Evolutionary conservation across 92 coral and sea anemone genomes (phyloP).

Genomic region (Porites divaricata): DNA sequence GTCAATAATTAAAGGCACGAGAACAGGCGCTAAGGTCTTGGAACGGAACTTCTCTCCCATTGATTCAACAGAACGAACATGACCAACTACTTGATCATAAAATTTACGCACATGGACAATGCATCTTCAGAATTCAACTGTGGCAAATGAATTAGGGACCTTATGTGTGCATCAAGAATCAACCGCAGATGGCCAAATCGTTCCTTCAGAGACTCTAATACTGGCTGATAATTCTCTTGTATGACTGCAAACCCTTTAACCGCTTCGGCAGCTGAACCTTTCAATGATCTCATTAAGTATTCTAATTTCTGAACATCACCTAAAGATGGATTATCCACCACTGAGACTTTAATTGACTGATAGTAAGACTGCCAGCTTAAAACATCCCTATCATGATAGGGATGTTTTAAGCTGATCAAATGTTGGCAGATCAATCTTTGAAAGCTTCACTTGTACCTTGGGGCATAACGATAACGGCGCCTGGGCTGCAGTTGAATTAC

Average conservation of each 20-base stretch:
- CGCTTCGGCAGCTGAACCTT: constrained; percentile 34
- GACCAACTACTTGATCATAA: constrained; percentile 32
- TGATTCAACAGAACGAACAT: constrained; percentile 35
- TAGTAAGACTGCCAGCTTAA: constrained; percentile 35
- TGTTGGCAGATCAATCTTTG: constrained; percentile 23
- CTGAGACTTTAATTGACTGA: constrained; percentile 45
- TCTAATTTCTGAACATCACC: constrained; percentile 52
- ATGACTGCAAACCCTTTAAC: constrained; percentile 33
- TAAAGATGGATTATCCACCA: constrained; percentile 33
- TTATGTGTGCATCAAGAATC: constrained; percentile 49
- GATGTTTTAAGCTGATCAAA: too few species aligned
- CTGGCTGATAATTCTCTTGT: constrained; percentile 32
- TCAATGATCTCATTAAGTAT: constrained; percentile 38
- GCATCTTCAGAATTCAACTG: constrained; percentile 12
- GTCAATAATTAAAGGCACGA: constrained; percentile 32
- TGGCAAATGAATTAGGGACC: not conserved
- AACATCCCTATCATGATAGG: constrained; percentile 31
- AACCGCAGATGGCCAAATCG: constrained; percentile 47
- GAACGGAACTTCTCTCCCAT: constrained; percentile 29
- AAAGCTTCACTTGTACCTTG: not conserved
- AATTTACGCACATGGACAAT: constrained; percentile 36
- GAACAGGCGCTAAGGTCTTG: constrained; percentile 8
- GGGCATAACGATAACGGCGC: not conserved
- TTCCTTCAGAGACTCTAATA: constrained; percentile 30
- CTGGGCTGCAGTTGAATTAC: not conserved